Evolutionary conservation across 2,797 vertebrate species (phyloP).

Genomic region (Aeoliscus strigatus): DNA sequence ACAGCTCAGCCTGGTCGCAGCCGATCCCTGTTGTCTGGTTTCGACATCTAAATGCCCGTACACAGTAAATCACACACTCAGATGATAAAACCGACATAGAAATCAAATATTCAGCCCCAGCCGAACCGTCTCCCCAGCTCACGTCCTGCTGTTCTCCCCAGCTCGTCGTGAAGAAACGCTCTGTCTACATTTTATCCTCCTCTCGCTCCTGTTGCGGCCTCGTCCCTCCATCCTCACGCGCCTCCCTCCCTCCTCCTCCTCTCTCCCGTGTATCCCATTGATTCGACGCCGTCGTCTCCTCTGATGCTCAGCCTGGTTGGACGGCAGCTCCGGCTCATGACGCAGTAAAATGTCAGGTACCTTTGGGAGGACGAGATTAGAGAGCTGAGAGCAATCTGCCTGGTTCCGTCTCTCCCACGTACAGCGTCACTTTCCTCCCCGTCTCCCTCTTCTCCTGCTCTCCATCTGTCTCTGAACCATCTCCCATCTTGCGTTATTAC

Average conservation of each 20-base stretch:
- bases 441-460: constrained; percentile 2
- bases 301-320: constrained; percentile 29
- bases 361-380: constrained; percentile 53
- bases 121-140: too few species aligned
- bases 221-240: constrained; percentile 3
- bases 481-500: too few species aligned
- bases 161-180: too few species aligned
- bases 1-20: too few species aligned
- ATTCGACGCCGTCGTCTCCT: too few species aligned
- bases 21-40: too few species aligned
- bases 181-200: constrained; percentile 9
- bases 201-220: too few species aligned
- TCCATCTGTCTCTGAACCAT: constrained; percentile 6
- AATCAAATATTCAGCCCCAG: too few species aligned
- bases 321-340: constrained; percentile 33
- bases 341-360: constrained; percentile 55
- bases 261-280: constrained; percentile 30
- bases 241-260: constrained; percentile 11
- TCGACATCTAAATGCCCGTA: too few species aligned
- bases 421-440: neutral
- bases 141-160: too few species aligned
- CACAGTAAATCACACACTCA: too few species aligned
- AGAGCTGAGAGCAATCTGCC: constrained; percentile 28
- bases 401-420: constrained; percentile 17
- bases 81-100: too few species aligned